Conservation (phyloP, 2,113 vertebrate species). For the Syrmaticus mikado region DNA sequence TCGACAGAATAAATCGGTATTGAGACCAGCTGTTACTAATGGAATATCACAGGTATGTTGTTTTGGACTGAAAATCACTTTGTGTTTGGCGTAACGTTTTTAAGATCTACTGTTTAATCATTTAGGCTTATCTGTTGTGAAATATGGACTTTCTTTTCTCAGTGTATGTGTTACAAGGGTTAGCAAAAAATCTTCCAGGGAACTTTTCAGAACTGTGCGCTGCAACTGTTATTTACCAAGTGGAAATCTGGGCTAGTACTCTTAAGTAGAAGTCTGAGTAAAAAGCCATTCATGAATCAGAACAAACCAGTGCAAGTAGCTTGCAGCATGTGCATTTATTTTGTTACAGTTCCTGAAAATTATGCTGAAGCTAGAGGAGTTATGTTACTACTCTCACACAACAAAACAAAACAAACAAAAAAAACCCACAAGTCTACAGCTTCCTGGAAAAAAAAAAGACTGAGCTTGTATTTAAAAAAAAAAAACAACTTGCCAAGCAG, state of each 20-base stretch:
- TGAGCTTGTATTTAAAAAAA: neutral
- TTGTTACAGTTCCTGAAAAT: neutral
- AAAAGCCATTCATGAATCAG: neutral
- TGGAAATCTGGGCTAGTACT: neutral
- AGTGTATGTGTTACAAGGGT: neutral
- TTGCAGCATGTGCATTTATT: neutral
- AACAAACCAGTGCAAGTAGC: neutral
- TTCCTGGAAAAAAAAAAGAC: neutral
- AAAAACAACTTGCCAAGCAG: neutral
- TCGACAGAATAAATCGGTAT: conserved; percentile 90
- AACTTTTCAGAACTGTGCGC: neutral
- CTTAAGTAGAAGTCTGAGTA: neutral
- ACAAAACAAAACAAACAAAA: neutral
- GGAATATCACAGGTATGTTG: conserved; percentile 93
- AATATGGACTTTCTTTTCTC: neutral
- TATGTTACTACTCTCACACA: neutral
- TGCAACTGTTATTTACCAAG: neutral
- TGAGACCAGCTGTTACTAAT: conserved; percentile 92
- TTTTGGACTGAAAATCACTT: neutral
- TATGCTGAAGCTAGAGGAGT: neutral
- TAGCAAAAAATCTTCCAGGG: neutral
- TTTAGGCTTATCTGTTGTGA: neutral
- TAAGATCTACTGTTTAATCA: neutral
- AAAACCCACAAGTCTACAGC: rapidly evolving
- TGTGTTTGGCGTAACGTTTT: neutral